Evolutionary conservation across 2,797 vertebrate genomes (phyloP).

Genomic region (Thalassophryne amazonica): DNA sequence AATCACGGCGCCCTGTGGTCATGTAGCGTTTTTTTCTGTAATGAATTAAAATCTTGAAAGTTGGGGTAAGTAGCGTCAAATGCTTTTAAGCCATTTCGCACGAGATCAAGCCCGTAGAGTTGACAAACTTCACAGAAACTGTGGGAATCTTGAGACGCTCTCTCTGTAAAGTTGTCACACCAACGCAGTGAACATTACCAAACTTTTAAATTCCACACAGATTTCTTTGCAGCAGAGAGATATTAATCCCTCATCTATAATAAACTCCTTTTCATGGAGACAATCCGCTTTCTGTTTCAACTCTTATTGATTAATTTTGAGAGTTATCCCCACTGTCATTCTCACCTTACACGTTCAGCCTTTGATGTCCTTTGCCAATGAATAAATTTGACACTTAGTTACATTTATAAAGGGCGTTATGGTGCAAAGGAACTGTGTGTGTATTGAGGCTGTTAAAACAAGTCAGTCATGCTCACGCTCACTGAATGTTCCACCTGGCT

Average conservation of each 20-base stretch:
- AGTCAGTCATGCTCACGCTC: constrained; percentile 30
- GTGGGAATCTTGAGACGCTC: not conserved
- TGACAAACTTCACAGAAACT: not conserved
- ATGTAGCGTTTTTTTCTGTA: too few species aligned
- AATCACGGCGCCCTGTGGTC: too few species aligned
- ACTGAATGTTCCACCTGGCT: constrained; percentile 22
- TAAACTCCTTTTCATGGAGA: not conserved
- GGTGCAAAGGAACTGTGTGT: constrained; percentile 20
- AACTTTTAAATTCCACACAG: constrained; percentile 42
- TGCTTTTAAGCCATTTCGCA: too few species aligned
- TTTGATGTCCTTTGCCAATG: constrained; percentile 45
- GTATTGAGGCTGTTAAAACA: constrained; percentile 53
- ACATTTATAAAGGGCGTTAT: constrained; percentile 43
- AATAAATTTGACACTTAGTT: constrained; percentile 58
- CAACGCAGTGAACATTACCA: constrained; percentile 20
- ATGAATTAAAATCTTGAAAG: too few species aligned
- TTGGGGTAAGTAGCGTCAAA: too few species aligned
- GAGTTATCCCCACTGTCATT: not conserved
- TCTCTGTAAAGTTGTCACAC: constrained; percentile 20
- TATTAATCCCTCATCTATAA: constrained; percentile 39
- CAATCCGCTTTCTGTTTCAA: constrained; percentile 8
- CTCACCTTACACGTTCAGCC: constrained; percentile 24
- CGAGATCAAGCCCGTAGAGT: too few species aligned
- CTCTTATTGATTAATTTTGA: constrained; percentile 6
- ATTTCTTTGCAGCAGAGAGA: constrained; percentile 34